Evolutionary conservation across 2,797 vertebrate genomes (phyloP), one percentile per base, ranked within the genome.

Genomic region (Cheirogaleus major): DNA sequence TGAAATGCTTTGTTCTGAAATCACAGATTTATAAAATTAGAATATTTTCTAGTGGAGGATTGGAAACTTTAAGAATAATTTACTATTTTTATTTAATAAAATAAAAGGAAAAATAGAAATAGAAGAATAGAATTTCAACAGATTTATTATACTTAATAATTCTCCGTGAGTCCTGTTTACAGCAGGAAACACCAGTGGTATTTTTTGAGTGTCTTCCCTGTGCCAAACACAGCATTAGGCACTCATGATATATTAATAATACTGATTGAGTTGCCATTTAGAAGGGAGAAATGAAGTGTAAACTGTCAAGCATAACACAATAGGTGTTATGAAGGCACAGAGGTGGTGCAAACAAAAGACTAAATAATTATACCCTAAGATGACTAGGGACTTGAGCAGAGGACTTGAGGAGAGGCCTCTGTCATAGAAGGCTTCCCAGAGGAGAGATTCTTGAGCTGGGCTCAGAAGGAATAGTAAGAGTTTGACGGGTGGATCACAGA

Each of bases 1-100:
- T 55, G 59, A 80, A 59, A 91, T 41, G 27, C 18, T 55, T 48
- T 87, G 57, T 63, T 35, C 76, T 84, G 72, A 79, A 91, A 52
- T 76, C 52, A 50, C 18, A 32, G 18, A 38, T 78, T 84, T 73
- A 73, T 93, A 67, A 91, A 73, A 85, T 72, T 63, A 86, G 63
- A 82, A 27, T 86, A 35, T 78, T 93, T 83, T 82, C 52, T 59
- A 63, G 15, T 79, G 13, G 7, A 3, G 7, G 9, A 2, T 45
- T 91, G 76, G 57, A 94, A 96, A 94, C 73, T 88, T 89, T 69
- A 65, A 69, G 48, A 69, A 8, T 48, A 38, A 55, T 35, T 89
- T 89, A 65, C 35, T 80, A 32, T 80, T 95, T 72, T 88, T 87
- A 78, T 45, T 93, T 96, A 69, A 93, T 70, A 92, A 96, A 90